These are phyloP conservation scores for Gavia stellata DNA, from an alignment of 2,113 vertebrate species.

Conservation along the genomic window DNA sequence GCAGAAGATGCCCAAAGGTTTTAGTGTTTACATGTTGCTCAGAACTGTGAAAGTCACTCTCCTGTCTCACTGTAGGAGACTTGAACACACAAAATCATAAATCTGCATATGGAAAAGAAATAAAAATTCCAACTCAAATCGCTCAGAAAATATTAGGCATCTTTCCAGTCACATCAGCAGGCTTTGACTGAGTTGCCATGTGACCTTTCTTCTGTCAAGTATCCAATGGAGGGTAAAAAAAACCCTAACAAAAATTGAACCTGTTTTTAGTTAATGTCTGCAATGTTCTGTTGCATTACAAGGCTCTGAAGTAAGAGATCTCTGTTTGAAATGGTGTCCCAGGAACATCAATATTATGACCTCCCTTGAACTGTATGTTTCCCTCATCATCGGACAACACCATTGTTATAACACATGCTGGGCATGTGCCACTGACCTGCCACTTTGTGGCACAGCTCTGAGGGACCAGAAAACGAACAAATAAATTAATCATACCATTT, in stretches of 20 bases:
- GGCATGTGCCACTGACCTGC: not conserved
- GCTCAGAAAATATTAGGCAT: not conserved
- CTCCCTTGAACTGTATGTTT: not conserved
- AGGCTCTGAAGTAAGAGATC: not conserved
- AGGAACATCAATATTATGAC: not conserved
- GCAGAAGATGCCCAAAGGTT: not conserved
- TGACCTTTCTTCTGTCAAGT: not conserved
- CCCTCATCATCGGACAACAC: not conserved
- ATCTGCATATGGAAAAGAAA: not conserved
- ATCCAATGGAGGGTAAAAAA: not conserved
- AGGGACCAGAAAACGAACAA: conserved; percentile 22
- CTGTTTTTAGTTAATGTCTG: not conserved
- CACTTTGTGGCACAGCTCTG: not conserved
- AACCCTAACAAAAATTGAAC: not conserved
- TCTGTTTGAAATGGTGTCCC: not conserved
- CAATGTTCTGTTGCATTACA: not conserved
- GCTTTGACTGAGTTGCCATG: not conserved
- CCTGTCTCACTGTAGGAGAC: not conserved
- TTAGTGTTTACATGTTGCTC: not conserved
- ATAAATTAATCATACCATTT: not conserved
- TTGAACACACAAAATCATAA: not conserved
- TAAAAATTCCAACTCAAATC: not conserved
- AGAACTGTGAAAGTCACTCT: not conserved
- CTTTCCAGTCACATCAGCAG: not conserved
- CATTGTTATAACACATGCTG: not conserved